phyloP scores from a whole-genome alignment of 2,113 vertebrate genomes.

The Calypte anna region DNA sequence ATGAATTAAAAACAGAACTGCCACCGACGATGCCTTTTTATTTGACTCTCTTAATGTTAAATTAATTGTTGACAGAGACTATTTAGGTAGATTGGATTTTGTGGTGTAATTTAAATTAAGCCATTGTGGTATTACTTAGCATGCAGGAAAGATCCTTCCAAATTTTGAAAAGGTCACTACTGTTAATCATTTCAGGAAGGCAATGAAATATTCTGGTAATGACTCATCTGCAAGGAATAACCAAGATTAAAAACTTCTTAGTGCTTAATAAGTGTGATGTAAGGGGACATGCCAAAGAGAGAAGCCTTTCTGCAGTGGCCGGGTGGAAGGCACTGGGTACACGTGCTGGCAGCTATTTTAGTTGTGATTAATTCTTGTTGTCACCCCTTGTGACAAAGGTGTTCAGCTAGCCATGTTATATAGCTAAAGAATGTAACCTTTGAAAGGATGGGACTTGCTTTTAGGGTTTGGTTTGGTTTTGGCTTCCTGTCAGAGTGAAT shows the following conservation, averaged over 20 bases:
- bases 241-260: slow-evolving; percentile 9
- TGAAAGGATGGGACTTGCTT: neutral
- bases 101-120: neutral
- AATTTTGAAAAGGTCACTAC: slow-evolving; percentile 40
- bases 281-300: neutral
- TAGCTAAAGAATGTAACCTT: accelerated
- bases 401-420: accelerated
- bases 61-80: slow-evolving; percentile 17
- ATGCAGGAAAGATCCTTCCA: slow-evolving; percentile 10
- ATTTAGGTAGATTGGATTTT: neutral
- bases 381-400: neutral
- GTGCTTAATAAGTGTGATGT: neutral
- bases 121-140: slow-evolving; percentile 2
- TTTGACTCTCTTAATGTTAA: slow-evolving; percentile 20
- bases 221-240: slow-evolving; percentile 42
- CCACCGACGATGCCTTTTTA: neutral
- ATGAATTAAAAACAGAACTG: neutral
- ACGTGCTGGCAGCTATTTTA: neutral
- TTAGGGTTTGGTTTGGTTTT: neutral
- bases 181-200: slow-evolving; percentile 42
- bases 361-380: neutral
- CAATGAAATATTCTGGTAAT: neutral
- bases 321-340: neutral
- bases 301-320: neutral
- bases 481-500: neutral